Base-by-base conservation (phyloP, 2,888 invertebrate species). In the Drosophila mimetica region DNA sequence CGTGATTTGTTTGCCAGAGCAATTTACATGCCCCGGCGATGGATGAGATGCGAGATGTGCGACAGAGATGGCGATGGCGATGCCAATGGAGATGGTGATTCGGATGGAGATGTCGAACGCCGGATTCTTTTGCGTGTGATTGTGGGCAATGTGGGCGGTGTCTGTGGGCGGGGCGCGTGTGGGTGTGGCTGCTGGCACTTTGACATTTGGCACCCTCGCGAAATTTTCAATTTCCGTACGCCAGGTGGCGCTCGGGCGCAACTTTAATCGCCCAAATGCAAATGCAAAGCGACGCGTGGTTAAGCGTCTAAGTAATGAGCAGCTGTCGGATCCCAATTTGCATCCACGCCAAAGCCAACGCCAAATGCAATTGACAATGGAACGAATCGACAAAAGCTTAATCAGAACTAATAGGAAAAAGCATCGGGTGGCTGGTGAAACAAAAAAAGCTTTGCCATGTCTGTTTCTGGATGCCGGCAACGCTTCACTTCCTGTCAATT, bases 221-320 rank as follows among this genome's bases (percentile, higher is more conserved):
- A 60, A 50, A 64, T 64, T 83, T 80, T 65, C 64, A 53, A 77
- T 77, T 53, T 37, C 41, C 50, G 77, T 28, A 9, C 32, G 75
- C 51, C 72, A 83, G 78, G 78, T 84, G 77, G 71, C 75, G 80
- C 47, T 61, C 41, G 28, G 41, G 73, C 71, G 69, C 51, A 82
- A 74, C 83, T 80, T 72, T 83, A 83, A 81, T 86, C 86, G 75
- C 77, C 77, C 75, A 39, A 83, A 83, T 77, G 79, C 76, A 73
- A 83, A 86, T 72, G 74, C 76, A 66, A 78, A 76, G 51, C 73
- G 75, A 79, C 63, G 75, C 69, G 66, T 77, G 64, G 77, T 80
- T 77, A 79, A 86, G 77, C 86, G 65, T 75, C 77, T 83, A 83
- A 86, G 86, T 81, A 86, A 81, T 86, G 80, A 86, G 83, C 61